Evolutionary conservation across 2,797 vertebrate genomes (phyloP), one percentile per base, ranked within the genome.

Genomic region (Melanogrammus aeglefinus): DNA sequence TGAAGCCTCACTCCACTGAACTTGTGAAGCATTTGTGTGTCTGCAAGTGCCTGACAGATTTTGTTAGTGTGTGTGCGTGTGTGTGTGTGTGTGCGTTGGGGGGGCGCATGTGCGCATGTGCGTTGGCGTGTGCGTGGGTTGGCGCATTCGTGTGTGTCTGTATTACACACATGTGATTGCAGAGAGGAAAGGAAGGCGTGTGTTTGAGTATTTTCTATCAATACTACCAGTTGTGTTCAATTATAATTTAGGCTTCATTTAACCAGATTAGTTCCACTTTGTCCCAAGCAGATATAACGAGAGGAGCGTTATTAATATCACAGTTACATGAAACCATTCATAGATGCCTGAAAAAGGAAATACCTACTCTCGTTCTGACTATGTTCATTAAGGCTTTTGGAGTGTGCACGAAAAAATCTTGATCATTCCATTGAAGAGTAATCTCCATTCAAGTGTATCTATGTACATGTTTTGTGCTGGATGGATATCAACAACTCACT

Each of bases 1-100:
- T 84, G 81, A 29, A 63, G 77, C 85, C 86, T 76, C 80, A 85
- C 84, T 76, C 87, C 82, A 75, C 71, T 73, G 79, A 75, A 74
- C 73, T 27, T 44, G 73, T 27, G 39, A 38, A 44, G 36, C 36
- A 9, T 73, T 36, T 73, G 79, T 72, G 75, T 66, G 75, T 66
- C 18, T 35, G 44, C 27, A 39, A 31, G 41, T 47, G 74, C 29
- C 36, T 75, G 74, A 29, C 27, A 33, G 51, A n/a, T 21, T 69
- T 18, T 27, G 21, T 38, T 14, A 29, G 57, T 70, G 63, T 21
- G 63, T 18, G 36, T 12, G 6, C 12, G n/a, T 24, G n/a, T 10
- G 57, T 66, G 57, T 24, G 57, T 24, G 57, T 66, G 7, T 24
- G 57, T 5, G 51, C 5, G 18, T 6, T 2, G 7, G 57, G 7